A percentile compares a stretch with the other conserved stretches of the same genome.
These are phyloP conservation scores for Pachydiplax longipennis DNA, from an alignment of 2,888 invertebrate genomes.

Conservation along the genomic window DNA sequence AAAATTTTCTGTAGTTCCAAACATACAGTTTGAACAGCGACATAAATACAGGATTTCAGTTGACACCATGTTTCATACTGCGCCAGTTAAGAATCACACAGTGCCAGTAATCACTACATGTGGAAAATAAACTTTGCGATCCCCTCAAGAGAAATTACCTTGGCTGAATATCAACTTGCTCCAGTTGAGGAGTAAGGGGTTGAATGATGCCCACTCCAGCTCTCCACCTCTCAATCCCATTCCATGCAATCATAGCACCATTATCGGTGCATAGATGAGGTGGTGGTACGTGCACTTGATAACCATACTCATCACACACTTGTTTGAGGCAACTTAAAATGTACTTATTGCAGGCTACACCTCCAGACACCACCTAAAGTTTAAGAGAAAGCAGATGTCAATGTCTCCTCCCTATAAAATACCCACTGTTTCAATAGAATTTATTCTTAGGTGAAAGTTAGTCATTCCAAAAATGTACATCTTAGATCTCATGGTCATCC, in stretches of 20 bases:
- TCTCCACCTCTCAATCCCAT: constrained; percentile 83
- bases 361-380: constrained; percentile 85
- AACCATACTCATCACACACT: constrained; percentile 72
- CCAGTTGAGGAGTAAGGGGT: constrained; percentile 60
- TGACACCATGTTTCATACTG: too few species aligned
- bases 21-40: too few species aligned
- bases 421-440: not conserved
- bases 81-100: too few species aligned
- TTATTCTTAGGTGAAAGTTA: too few species aligned
- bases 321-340: constrained; percentile 74
- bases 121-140: too few species aligned
- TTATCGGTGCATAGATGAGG: constrained; percentile 93
- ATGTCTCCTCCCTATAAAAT: not conserved
- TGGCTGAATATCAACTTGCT: constrained; percentile 67
- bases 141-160: constrained; percentile 58
- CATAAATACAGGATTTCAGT: too few species aligned
- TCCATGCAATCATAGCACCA: constrained; percentile 99
- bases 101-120: too few species aligned
- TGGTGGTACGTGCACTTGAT: constrained; percentile 77
- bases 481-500: too few species aligned
- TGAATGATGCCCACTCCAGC: constrained; percentile 61
- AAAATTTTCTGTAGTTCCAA: too few species aligned
- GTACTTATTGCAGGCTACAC: constrained; percentile 92
- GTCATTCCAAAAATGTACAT: too few species aligned
- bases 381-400: not conserved